Evolutionary conservation across 2,797 vertebrate species (phyloP), one percentile per base, ranked within the genome.

Genomic region (Micropoecilia bifurca): DNA sequence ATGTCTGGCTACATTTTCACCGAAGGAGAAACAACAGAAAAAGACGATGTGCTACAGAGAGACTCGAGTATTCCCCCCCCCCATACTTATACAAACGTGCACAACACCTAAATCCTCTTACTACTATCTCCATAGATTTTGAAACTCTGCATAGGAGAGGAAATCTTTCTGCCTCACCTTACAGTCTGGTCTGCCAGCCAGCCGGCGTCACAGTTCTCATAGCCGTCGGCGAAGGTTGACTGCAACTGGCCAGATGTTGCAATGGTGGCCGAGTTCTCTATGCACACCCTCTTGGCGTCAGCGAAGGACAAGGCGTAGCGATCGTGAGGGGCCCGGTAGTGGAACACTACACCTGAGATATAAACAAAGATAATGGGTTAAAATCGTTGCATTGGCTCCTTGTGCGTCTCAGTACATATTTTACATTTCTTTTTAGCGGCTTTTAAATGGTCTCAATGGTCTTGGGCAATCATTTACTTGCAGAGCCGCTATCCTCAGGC

Each of bases 121-220:
- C 6, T 36, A 63, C 16, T 66, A 39, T 22, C 22, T 18, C 5
- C 36, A 41, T 13, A 43, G 22, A n/a, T 43, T 69, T 43, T 43
- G 9, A 45, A 25, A 71, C 43, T n/a, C 25, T 71, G 3, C 3
- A 71, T 3, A 16, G 43, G 5, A 46, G 59, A 45, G 25, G 14
- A 59, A 59, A 43, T 59, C 20, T 28, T 43, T 53, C 18, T 6
- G 8, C 43, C 93, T 94, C 88, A 99, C 98, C 98, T 94, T 63
- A 99, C 98, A 0, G 96, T 97, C 92, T 94, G 96, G 91, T 99
- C 98, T 0, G 97, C 96, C 36, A 99, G 95, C 98, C 98, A 99
- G 80, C 98, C 98, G 0, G 98, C 98, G 0, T 99, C 98, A 0
- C 98, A 99, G 92, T 99, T 99, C 92, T 99, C 97, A 3, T 97